These are phyloP conservation scores for Helogale parvula DNA, from an alignment of 2,113 vertebrate genomes.

Conservation along the genomic window DNA sequence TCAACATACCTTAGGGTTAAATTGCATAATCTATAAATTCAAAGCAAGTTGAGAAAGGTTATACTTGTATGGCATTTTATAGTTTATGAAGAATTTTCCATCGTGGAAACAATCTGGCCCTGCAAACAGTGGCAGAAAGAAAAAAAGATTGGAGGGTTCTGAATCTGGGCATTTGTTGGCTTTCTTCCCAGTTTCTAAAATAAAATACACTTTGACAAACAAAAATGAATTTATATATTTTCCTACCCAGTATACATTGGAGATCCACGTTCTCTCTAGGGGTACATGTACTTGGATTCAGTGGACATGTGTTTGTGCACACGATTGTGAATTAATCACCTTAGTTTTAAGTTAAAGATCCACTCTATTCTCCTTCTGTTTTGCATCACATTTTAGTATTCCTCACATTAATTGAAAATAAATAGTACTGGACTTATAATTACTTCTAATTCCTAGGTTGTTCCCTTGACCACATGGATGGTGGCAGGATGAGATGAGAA, in stretches of 20 bases:
- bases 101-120: background rate
- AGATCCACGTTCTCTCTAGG: background rate
- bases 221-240: background rate
- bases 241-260: background rate
- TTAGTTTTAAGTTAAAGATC: background rate
- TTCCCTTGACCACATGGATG: background rate
- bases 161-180: background rate
- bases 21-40: background rate
- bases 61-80: background rate
- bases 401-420: background rate
- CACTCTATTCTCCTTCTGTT: background rate
- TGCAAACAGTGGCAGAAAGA: rapidly evolving
- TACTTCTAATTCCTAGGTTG: background rate
- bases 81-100: background rate
- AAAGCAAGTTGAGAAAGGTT: background rate
- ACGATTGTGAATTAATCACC: background rate
- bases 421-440: background rate
- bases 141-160: background rate
- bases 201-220: background rate
- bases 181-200: background rate
- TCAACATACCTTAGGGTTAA: background rate
- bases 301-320: background rate
- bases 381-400: background rate
- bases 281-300: background rate
- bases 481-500: background rate